These are phyloP conservation scores for Piprites chloris DNA, from an alignment of 2,113 vertebrate genomes.

Conservation along the genomic window DNA sequence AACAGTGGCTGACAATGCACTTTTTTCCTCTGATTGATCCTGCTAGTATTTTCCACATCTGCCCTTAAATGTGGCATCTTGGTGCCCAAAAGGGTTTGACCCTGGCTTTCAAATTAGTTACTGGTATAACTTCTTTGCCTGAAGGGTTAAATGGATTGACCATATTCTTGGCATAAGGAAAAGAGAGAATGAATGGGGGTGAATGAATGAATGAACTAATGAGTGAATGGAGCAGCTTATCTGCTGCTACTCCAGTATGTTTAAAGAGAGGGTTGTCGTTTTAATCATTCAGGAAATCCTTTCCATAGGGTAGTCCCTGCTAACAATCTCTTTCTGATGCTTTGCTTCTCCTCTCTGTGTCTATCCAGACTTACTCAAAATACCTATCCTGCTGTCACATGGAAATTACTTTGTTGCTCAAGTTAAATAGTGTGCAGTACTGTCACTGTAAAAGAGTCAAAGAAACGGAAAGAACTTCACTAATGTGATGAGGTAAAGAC, in stretches of 20 bases:
- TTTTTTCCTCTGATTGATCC: not conserved
- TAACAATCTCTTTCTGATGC: not conserved
- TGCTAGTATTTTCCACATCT: not conserved
- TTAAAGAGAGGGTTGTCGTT: constrained; percentile 17
- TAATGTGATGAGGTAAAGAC: not conserved
- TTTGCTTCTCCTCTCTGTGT: not conserved
- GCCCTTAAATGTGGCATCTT: not conserved
- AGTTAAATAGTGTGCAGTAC: not conserved
- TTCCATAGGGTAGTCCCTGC: not conserved
- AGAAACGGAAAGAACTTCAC: not conserved
- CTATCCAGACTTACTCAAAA: not conserved
- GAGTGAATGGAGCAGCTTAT: constrained; percentile 67
- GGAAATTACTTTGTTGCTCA: not conserved
- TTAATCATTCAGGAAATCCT: constrained; percentile 47
- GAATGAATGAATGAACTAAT: constrained; percentile 32
- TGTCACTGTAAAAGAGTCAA: not conserved
- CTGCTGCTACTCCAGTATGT: constrained; percentile 33
- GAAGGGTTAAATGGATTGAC: constrained; percentile 29
- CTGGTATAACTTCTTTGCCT: not conserved
- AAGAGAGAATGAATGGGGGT: constrained; percentile 58
- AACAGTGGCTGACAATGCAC: not conserved
- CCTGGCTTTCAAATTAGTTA: not conserved
- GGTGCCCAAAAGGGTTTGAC: not conserved
- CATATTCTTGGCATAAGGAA: not conserved
- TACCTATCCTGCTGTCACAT: not conserved